These are phyloP conservation scores for Drosophila parabipectinata DNA, from an alignment of 1,140 invertebrate species.

Conservation along the genomic window DNA sequence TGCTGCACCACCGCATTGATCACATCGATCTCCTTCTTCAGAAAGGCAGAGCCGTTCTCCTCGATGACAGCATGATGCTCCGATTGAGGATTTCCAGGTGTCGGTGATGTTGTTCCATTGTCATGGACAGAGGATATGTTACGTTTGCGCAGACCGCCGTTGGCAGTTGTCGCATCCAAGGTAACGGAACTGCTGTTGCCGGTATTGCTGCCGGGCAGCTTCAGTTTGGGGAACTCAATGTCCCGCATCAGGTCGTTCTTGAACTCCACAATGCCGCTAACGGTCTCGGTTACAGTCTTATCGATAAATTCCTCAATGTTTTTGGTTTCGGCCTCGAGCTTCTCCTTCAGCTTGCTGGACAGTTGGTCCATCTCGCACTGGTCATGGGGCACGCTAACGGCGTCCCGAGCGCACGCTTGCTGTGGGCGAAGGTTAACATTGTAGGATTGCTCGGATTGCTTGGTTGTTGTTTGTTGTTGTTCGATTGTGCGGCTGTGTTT, in stretches of 20 bases:
- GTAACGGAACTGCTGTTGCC: background rate
- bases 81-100: constrained; percentile 6
- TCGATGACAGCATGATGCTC: constrained; percentile 15
- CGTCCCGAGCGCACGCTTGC: constrained; percentile 64
- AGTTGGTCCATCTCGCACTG: constrained; percentile 83
- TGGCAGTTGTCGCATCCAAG: constrained; percentile 27
- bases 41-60: constrained; percentile 67
- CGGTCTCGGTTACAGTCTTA: constrained; percentile 83
- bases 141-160: constrained; percentile 61
- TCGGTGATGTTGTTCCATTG: constrained; percentile 20
- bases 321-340: constrained; percentile 82
- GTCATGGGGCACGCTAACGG: constrained; percentile 77
- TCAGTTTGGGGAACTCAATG: constrained; percentile 72
- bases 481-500: constrained; percentile 20
- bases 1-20: constrained; percentile 83
- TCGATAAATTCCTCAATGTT: constrained; percentile 84
- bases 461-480: constrained; percentile 34
- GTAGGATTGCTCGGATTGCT: constrained; percentile 26
- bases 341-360: constrained; percentile 81
- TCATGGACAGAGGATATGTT: constrained; percentile 65
- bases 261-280: constrained; percentile 83
- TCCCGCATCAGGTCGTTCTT: constrained; percentile 83
- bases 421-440: constrained; percentile 59
- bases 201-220: constrained; percentile 47
- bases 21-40: constrained; percentile 83